Conservation (phyloP, 2,888 invertebrate genomes). For the Elysia crispata region DNA sequence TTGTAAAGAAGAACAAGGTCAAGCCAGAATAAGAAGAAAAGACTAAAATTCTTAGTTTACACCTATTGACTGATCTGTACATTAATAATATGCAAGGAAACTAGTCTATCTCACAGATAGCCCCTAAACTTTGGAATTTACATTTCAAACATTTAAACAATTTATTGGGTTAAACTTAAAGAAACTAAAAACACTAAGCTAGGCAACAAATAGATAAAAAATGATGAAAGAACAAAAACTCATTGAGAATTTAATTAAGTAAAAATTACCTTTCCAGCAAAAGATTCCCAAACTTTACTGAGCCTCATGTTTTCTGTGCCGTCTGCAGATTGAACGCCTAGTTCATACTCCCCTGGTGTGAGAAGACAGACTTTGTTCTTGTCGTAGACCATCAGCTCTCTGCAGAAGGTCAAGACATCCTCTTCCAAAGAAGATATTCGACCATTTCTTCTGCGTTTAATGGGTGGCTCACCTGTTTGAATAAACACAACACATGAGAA, state of each 20-base stretch:
- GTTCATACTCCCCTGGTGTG: conserved; percentile 93
- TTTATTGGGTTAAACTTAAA: no score
- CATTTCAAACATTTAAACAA: no score
- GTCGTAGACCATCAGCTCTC: conserved; percentile 91
- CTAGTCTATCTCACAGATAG: no score
- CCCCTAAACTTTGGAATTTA: no score
- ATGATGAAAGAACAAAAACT: neutral
- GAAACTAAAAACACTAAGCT: no score
- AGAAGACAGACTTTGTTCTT: conserved; percentile 91
- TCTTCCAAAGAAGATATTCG: conserved; percentile 58
- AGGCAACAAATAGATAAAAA: no score
- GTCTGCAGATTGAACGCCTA: conserved; percentile 86
- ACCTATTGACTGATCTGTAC: no score
- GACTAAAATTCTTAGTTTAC: no score
- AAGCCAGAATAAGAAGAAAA: no score
- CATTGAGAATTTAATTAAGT: neutral
- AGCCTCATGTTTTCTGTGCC: conserved; percentile 83
- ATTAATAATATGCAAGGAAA: no score
- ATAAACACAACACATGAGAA: no score
- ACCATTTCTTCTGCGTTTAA: conserved; percentile 66
- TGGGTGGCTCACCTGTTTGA: conserved; percentile 66
- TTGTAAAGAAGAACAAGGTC: no score
- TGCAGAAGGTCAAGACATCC: conserved; percentile 65
- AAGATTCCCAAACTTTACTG: conserved; percentile 85
- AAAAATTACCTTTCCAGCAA: conserved; percentile 78